These are phyloP conservation scores for Halcyon chelicuti DNA, from an alignment of 2,797 vertebrate genomes.

Conservation along the genomic window DNA sequence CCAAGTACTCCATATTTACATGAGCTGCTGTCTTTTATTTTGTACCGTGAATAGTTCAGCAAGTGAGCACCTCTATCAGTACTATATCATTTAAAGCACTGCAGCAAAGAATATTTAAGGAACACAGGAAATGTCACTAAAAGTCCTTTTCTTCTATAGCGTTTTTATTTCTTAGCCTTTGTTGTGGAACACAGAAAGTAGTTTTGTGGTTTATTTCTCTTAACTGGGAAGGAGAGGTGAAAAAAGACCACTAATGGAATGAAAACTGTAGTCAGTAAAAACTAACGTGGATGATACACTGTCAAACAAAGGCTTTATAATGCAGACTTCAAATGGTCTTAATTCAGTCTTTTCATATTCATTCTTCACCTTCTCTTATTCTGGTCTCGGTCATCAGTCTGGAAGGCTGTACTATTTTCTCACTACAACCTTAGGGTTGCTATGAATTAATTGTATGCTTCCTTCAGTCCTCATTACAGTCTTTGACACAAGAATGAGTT, in stretches of 20 bases:
- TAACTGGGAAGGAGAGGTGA: neutral
- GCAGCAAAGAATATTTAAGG: neutral
- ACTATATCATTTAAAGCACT: neutral
- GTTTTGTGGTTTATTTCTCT: neutral
- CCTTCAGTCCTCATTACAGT: slow-evolving; percentile 58
- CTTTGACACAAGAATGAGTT: slow-evolving; percentile 46
- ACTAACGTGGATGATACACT: neutral
- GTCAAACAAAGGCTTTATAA: neutral
- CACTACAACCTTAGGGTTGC: neutral
- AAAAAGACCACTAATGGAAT: neutral
- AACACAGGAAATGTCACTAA: neutral
- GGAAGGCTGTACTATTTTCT: neutral
- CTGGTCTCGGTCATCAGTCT: neutral
- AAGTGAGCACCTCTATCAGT: neutral
- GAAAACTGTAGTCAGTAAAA: neutral
- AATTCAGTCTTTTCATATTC: neutral
- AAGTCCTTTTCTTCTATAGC: neutral
- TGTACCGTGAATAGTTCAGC: neutral
- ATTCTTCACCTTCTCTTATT: neutral
- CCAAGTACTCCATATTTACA: neutral
- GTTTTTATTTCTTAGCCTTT: neutral
- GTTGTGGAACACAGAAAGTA: neutral
- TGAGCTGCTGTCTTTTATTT: neutral
- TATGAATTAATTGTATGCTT: slow-evolving; percentile 37
- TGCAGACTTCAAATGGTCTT: neutral